Evolutionary conservation across 1,140 invertebrate species (phyloP).

Genomic region (Vanessa tameamea): DNA sequence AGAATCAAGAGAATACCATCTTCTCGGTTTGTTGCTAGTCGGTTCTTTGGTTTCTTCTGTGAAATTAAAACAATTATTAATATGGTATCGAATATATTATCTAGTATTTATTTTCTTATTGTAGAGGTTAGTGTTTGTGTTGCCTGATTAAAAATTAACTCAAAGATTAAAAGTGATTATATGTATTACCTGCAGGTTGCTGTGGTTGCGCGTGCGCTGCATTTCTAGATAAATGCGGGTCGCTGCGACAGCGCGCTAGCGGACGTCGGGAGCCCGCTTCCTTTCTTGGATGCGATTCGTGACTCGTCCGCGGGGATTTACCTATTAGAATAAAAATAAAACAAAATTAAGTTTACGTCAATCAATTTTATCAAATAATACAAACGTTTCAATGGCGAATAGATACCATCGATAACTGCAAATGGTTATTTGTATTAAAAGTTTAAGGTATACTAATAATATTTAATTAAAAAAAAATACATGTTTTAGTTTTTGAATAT

Average conservation of each 20-base stretch:
- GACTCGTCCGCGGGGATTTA: conserved; percentile 64
- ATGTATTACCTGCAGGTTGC: conserved; percentile 27
- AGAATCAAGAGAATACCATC: conserved; percentile 78
- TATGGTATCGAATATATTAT: not conserved
- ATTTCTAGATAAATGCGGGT: conserved; percentile 66
- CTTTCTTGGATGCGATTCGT: conserved; percentile 58
- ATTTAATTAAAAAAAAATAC: too few species aligned
- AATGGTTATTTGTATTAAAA: too few species aligned
- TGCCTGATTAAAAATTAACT: too few species aligned
- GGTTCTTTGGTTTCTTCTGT: conserved; percentile 72
- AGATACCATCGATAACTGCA: not conserved
- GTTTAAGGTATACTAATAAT: too few species aligned
- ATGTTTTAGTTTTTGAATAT: too few species aligned
- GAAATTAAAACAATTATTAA: conserved; percentile 26
- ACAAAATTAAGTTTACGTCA: too few species aligned
- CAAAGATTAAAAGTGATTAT: not conserved
- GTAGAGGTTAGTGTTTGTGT: not conserved
- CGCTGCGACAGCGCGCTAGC: conserved; percentile 68
- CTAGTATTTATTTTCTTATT: too few species aligned
- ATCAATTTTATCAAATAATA: too few species aligned
- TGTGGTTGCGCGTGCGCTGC: conserved; percentile 29
- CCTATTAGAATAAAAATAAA: conserved; percentile 43
- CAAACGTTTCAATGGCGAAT: too few species aligned
- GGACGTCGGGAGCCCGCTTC: conserved; percentile 58
- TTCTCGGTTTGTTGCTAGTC: conserved; percentile 57